Evolutionary conservation across 2,888 invertebrate genomes (phyloP).

Genomic region (Tipula helvola): DNA sequence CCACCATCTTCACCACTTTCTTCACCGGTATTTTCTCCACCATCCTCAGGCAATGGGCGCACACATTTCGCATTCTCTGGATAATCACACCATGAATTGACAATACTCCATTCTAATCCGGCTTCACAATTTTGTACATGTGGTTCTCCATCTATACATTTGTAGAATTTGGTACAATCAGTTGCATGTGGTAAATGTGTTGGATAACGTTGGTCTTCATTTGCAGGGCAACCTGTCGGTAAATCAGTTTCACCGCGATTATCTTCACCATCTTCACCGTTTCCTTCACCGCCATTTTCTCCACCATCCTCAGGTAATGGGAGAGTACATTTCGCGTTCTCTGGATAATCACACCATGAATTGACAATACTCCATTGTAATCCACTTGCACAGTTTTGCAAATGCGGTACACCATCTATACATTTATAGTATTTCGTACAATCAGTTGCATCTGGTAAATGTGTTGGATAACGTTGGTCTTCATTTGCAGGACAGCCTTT

Average conservation of each 20-base stretch:
- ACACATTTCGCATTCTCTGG: not conserved
- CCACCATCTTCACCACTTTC: not conserved
- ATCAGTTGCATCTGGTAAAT: not conserved
- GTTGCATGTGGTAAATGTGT: conserved; percentile 6
- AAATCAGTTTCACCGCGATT: not conserved
- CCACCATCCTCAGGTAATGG: not conserved
- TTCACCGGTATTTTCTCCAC: not conserved
- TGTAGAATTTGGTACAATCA: conserved; percentile 8
- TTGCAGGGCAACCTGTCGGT: not conserved
- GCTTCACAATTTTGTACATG: not conserved
- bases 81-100: not conserved
- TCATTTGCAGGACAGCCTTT: not conserved
- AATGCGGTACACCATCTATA: not conserved
- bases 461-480: not conserved
- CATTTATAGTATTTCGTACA: not conserved
- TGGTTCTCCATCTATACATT: not conserved
- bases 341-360: not conserved
- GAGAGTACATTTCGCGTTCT: not conserved
- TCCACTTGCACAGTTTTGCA: not conserved
- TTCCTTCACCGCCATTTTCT: not conserved
- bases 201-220: not conserved
- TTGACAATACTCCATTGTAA: not conserved
- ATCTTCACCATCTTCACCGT: not conserved
- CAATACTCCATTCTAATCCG: conserved; percentile 5
- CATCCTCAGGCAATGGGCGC: not conserved